Evolutionary conservation across 2,888 invertebrate species (phyloP), one percentile per base, ranked within the genome.

Genomic region (Leptinotarsa juncta): DNA sequence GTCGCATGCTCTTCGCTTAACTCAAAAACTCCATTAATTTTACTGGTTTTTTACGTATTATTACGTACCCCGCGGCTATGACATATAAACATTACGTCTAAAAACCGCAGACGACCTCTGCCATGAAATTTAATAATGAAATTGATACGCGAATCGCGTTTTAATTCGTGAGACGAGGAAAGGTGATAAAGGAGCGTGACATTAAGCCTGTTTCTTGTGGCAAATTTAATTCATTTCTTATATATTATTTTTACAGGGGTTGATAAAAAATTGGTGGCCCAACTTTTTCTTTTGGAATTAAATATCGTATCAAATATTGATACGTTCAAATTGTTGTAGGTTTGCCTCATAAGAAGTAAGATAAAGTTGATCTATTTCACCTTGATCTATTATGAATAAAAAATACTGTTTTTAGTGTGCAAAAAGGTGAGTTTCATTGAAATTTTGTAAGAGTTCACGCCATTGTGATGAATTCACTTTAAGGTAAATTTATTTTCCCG

Each of bases 121-220:
- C 42, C 12, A 49, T 57, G 67, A 48, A 73, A 73, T 68, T 73
- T 69, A 68, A 73, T 68, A 73, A 62, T 18, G 49, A 65, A 68
- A 73, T 68, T 73, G 65, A 69, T 69, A 20, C 55, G 48, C 42
- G 49, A 69, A 60, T 69, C 48, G 48, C 51, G 62, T 68, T 69
- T 53, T 65, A 73, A 73, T 73, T 73, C 48, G 72, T 18, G 48
- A 69, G 62, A 53, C 65, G 68, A 65, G 51, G 67, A 53, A 42
- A 69, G 65, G 51, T 42, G 62, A 68, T 72, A 57, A 67, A 49
- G 66, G 49, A 57, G n/a, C 62, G 26, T 62, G 42, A 62, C 26
- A 62, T 26, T 62, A 12, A n/a, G 15, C 42, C 32, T 10, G 42
- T 32, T 62, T 42, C 62, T 62, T 57, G 62, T 42, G 10, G 32